A percentile compares a stretch with the other conserved stretches of the same genome.
Conservation (phyloP, 2,113 vertebrate species). For the Ceyx melanurus region DNA sequence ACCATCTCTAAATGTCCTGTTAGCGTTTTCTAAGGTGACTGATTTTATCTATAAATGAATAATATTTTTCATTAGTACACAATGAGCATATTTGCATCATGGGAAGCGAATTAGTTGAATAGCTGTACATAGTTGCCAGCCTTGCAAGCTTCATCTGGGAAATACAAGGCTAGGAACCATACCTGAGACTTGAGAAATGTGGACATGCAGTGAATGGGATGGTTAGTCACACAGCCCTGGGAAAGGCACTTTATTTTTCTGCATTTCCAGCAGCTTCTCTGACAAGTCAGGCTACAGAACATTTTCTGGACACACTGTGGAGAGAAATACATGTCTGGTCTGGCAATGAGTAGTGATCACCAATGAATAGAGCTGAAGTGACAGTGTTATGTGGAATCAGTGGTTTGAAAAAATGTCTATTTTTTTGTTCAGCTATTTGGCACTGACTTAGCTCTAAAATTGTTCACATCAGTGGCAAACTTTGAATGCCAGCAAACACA, state of each 20-base stretch:
- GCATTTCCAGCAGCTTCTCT: conserved; percentile 14
- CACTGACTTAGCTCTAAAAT: not conserved
- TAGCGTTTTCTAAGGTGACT: not conserved
- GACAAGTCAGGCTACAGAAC: conserved; percentile 15
- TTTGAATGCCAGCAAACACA: not conserved
- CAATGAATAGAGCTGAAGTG: not conserved
- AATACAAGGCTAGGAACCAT: not conserved
- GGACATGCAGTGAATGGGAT: not conserved
- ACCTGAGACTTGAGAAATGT: not conserved
- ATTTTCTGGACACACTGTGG: conserved; percentile 38
- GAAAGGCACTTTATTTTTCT: conserved; percentile 42
- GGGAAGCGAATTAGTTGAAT: not conserved
- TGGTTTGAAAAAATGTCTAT: not conserved
- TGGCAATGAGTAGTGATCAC: not conserved
- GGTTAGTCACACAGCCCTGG: not conserved
- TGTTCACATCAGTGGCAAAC: not conserved
- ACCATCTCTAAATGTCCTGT: not conserved
- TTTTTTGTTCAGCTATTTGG: not conserved
- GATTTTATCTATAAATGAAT: not conserved
- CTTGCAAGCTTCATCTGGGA: not conserved
- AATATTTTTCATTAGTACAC: conserved; percentile 5
- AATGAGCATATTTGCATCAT: not conserved
- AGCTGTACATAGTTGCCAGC: conserved; percentile 3
- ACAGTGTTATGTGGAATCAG: not conserved
- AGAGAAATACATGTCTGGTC: not conserved